Conservation (phyloP, 2,888 invertebrate species). For the Heliconius hortense region DNA sequence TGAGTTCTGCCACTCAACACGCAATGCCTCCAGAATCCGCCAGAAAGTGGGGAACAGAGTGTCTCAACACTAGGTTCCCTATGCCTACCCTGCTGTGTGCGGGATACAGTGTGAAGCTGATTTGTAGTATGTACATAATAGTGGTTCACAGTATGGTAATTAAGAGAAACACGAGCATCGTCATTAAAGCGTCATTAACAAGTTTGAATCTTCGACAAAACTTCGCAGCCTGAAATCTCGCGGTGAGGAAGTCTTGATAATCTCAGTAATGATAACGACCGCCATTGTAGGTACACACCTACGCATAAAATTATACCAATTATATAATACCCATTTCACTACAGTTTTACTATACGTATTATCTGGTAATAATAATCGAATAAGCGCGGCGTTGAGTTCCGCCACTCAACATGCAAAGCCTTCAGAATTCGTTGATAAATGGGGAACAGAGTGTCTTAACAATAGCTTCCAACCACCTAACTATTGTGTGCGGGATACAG, state of each 20-base stretch:
- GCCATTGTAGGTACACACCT: background rate
- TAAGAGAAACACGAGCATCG: conserved; percentile 38
- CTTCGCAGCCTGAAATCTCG: conserved; percentile 31
- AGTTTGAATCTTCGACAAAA: conserved; percentile 37
- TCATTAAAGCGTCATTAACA: conserved; percentile 40
- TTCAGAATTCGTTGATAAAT: too few relatives aligned
- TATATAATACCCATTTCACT: background rate
- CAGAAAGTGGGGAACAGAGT: too few relatives aligned
- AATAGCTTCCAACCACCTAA: too few relatives aligned
- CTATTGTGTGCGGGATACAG: too few relatives aligned
- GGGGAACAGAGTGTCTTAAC: too few relatives aligned
- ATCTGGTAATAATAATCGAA: background rate
- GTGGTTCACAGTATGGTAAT: conserved; percentile 26
- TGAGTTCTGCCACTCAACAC: too few relatives aligned
- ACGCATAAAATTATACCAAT: conserved; percentile 10
- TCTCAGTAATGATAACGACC: conserved; percentile 24
- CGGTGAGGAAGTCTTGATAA: conserved; percentile 46
- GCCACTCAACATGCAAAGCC: too few relatives aligned
- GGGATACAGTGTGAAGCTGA: too few relatives aligned
- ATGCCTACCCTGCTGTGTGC: too few relatives aligned
- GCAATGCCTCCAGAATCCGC: too few relatives aligned
- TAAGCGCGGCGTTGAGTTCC: too few relatives aligned
- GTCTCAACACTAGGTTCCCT: too few relatives aligned
- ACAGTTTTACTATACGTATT: background rate
- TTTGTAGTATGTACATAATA: background rate